Percentiles rank a stretch among this genome's conserved stretches.
phyloP scores from a whole-genome alignment of 2,888 invertebrate genomes.

The Gryllus longicercus region DNA sequence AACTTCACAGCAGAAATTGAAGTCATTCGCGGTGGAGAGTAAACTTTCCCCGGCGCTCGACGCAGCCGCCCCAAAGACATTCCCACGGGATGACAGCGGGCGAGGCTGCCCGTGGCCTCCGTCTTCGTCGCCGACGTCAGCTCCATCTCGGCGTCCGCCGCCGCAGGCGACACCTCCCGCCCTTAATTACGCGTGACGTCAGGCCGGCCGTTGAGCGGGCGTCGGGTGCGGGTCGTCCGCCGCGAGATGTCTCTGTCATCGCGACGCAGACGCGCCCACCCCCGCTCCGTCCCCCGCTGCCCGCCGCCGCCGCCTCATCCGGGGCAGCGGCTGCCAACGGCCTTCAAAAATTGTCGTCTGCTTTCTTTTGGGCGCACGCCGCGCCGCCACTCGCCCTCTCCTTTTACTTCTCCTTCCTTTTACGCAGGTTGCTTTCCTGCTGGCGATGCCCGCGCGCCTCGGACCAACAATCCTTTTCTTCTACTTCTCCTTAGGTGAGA shows the following conservation, averaged over 20 bases:
- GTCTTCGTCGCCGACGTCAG: neutral
- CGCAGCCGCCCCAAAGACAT: neutral
- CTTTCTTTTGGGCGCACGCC: neutral
- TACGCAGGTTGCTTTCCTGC: no score
- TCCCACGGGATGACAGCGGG: neutral
- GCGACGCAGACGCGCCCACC: neutral
- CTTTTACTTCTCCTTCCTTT: neutral
- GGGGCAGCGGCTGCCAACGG: neutral
- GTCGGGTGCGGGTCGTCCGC: neutral
- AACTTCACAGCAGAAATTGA: neutral
- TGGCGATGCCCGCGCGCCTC: no score
- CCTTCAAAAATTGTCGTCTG: slow-evolving; percentile 8
- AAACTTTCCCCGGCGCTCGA: neutral
- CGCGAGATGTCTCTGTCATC: slow-evolving; percentile 10
- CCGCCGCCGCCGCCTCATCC: neutral
- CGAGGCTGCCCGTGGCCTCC: neutral
- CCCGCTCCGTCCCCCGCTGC: neutral
- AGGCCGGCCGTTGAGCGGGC: neutral
- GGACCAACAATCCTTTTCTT: no score
- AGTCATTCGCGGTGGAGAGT: neutral
- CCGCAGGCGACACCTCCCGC: neutral
- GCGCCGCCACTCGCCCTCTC: neutral
- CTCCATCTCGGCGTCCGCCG: neutral
- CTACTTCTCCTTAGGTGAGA: slow-evolving; percentile 11
- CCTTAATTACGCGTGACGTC: slow-evolving; percentile 17